Percentiles rank a stretch among this genome's conserved stretches.
phyloP scores from a whole-genome alignment of 2,797 vertebrate genomes.

The Rhincodon typus region DNA sequence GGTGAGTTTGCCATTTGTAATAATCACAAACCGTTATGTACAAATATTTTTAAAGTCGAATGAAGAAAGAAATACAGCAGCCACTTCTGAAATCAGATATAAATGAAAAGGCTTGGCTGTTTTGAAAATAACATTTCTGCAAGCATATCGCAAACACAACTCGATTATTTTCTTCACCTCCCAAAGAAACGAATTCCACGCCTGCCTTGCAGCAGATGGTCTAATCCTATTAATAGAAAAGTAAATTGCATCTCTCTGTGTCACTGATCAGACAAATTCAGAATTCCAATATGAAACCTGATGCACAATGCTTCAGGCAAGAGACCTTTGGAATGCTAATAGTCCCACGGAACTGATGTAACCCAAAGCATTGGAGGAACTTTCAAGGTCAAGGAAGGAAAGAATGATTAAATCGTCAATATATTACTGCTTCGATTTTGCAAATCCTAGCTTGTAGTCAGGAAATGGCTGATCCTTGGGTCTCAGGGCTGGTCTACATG shows the following conservation, averaged over 20 bases:
- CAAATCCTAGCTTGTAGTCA: not conserved
- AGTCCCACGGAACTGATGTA: not conserved
- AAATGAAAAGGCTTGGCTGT: not conserved
- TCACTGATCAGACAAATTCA: conserved; percentile 39
- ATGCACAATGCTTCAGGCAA: conserved; percentile 35
- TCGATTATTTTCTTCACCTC: conserved; percentile 25
- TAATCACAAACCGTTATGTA: not conserved
- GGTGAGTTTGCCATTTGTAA: not conserved
- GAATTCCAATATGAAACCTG: conserved; percentile 39
- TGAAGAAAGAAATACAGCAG: not conserved
- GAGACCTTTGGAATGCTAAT: conserved; percentile 23
- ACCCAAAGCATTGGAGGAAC: not conserved
- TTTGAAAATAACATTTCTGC: conserved; percentile 18
- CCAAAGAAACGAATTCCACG: conserved; percentile 21
- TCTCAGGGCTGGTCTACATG: no score
- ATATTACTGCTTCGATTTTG: conserved; percentile 9
- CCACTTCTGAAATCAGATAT: not conserved
- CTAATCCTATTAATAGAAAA: conserved; percentile 39
- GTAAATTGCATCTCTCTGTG: conserved; percentile 38
- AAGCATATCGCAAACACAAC: conserved; percentile 23
- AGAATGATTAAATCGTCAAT: not conserved
- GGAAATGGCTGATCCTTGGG: not conserved
- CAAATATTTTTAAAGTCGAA: not conserved
- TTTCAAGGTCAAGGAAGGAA: conserved; percentile 26
- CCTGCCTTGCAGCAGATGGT: conserved; percentile 46